Conservation (phyloP, 2,888 invertebrate genomes). For the Eretmocerus hayati region DNA sequence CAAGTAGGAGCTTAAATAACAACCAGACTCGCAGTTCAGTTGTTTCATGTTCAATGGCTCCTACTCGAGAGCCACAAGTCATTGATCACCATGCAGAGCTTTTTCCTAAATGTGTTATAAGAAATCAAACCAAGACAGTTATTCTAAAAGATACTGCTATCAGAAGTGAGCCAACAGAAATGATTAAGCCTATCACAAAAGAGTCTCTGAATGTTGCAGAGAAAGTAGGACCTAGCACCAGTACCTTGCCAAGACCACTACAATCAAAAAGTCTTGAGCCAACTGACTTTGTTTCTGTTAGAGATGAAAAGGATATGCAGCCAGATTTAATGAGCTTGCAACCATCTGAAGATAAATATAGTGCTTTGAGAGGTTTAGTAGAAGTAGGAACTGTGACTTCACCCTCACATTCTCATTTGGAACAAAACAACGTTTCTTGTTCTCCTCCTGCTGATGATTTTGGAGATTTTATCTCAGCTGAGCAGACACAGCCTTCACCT, state of each 20-base stretch:
- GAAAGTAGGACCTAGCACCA: conserved; percentile 13
- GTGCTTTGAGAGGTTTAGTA: conserved; percentile 46
- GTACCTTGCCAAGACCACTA: conserved; percentile 5
- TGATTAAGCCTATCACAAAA: conserved; percentile 21
- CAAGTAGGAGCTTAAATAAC: conserved; percentile 21
- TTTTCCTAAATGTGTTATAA: conserved; percentile 43
- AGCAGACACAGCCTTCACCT: conserved; percentile 27
- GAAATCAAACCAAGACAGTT: conserved; percentile 41
- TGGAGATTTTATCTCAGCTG: conserved; percentile 48
- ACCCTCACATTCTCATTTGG: conserved; percentile 17
- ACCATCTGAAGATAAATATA: conserved; percentile 46
- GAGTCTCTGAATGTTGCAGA: conserved; percentile 20
- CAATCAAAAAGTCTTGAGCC: conserved; percentile 17
- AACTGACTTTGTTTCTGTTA: conserved; percentile 9
- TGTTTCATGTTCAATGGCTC: conserved; percentile 9
- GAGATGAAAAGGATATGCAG: conserved; percentile 21
- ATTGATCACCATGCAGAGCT: conserved; percentile 29
- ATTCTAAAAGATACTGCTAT: conserved; percentile 44
- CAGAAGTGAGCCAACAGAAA: conserved; percentile 30
- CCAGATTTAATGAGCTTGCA: conserved; percentile 43
- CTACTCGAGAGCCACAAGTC: conserved; percentile 22
- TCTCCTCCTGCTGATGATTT: conserved; percentile 43
- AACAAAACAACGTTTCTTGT: conserved; percentile 16
- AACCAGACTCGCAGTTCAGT: conserved; percentile 9
- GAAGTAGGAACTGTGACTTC: conserved; percentile 27